phyloP scores from a whole-genome alignment of 2,888 invertebrate genomes.

The Aleiodes testaceus region DNA sequence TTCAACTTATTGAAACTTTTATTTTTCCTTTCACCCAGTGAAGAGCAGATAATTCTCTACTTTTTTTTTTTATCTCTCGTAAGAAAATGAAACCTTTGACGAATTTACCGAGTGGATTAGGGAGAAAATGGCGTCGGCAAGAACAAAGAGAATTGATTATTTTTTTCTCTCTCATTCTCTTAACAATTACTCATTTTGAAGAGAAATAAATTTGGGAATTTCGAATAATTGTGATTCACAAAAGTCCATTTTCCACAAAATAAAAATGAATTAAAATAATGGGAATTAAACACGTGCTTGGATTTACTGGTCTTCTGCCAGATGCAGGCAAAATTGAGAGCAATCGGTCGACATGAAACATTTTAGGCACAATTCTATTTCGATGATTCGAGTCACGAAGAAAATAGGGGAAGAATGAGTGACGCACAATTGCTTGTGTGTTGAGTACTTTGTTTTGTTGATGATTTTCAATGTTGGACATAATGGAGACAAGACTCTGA shows the following conservation, averaged over 20 bases:
- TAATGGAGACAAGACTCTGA: background rate
- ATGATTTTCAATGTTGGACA: constrained; percentile 2
- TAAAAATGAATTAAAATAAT: background rate
- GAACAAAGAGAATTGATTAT: constrained; percentile 23
- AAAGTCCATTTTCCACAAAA: background rate
- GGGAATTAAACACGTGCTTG: background rate
- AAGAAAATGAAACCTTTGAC: constrained; percentile 24
- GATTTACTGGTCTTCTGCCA: background rate
- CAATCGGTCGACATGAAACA: background rate
- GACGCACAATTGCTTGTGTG: background rate
- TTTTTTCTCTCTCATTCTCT: background rate
- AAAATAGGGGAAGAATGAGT: constrained; percentile 11
- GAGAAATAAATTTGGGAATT: background rate
- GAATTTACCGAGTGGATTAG: constrained; percentile 25
- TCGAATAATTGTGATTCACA: too few relatives aligned
- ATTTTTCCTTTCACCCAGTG: background rate
- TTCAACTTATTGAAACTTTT: constrained; percentile 26
- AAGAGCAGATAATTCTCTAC: constrained; percentile 10
- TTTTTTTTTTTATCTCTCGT: background rate
- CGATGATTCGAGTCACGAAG: constrained; percentile 20
- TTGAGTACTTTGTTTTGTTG: background rate
- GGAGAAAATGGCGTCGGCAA: background rate
- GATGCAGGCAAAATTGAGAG: background rate
- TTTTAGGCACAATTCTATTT: constrained; percentile 10
- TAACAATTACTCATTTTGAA: too few relatives aligned